Percentiles rank a stretch among this genome's conserved stretches.
Conservation (phyloP, 2,797 vertebrate genomes). For the Tenualosa ilisha region DNA sequence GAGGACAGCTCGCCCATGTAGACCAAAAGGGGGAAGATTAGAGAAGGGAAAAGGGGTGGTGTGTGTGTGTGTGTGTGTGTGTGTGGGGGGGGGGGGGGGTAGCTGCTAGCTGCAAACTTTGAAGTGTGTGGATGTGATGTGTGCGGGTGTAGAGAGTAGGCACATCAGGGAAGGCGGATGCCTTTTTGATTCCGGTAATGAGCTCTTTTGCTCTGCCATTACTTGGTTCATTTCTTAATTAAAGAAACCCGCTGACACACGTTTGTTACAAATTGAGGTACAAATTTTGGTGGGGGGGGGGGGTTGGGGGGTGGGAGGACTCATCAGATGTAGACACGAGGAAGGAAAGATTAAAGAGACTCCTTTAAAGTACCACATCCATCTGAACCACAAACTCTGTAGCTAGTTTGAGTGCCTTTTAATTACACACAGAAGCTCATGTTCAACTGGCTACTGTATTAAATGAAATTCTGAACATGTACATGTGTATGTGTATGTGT, state of each 20-base stretch:
- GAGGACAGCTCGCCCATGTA: not conserved
- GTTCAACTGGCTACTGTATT: not conserved
- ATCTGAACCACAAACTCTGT: not conserved
- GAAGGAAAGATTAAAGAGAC: not conserved
- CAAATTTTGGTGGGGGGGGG: not conserved
- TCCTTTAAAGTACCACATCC: not conserved
- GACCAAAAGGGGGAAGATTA: not conserved
- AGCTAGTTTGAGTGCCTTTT: not conserved
- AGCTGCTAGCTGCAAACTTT: not conserved
- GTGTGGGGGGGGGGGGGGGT: too few species aligned
- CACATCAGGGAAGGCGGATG: not conserved
- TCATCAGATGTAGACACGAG: not conserved
- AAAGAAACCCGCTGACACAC: not conserved
- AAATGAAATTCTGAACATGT: not conserved
- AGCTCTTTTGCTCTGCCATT: not conserved
- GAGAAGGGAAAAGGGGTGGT: not conserved
- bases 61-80: too few species aligned
- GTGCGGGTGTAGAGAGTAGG: not conserved
- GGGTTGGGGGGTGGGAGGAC: not conserved
- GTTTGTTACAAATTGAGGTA: conserved; percentile 6
- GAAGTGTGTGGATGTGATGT: not conserved
- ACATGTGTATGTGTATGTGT: not conserved
- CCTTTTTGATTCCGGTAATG: not conserved
- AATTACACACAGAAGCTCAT: not conserved
- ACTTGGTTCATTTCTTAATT: not conserved